A percentile compares a stretch with the other conserved stretches of the same genome.
Conservation (phyloP, 53 echinoderm and acorn worm genomes). For the Actinopyga echinites region DNA sequence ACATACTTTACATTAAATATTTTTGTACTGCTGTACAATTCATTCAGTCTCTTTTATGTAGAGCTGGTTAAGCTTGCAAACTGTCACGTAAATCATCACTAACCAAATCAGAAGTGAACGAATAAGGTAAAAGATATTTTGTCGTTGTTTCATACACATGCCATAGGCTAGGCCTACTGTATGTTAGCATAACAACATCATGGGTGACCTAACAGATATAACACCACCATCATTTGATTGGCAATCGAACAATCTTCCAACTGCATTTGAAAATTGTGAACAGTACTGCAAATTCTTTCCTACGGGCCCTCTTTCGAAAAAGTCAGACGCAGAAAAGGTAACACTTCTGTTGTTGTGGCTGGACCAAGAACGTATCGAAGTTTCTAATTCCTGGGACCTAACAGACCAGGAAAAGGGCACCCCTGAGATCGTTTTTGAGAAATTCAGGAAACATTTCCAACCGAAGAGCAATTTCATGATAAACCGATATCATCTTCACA, state of each 20-base stretch:
- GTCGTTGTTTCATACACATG: no score
- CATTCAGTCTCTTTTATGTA: neutral
- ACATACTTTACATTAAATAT: neutral
- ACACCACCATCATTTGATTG: constrained; percentile 56
- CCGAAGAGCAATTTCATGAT: constrained; percentile 63
- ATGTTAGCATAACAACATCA: neutral
- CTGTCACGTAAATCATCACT: neutral
- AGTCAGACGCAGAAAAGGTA: constrained; percentile 23
- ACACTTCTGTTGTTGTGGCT: constrained; percentile 53
- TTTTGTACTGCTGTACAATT: neutral
- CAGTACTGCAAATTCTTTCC: constrained; percentile 59
- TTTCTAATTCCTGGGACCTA: constrained; percentile 58
- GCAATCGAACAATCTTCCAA: constrained; percentile 37
- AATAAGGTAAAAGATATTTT: no score
- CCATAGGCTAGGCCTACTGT: no score
- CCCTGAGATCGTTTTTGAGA: constrained; percentile 42
- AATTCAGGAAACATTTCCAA: constrained; percentile 53
- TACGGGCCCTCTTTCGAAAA: constrained; percentile 60
- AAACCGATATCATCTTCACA: constrained; percentile 51
- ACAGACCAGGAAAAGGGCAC: constrained; percentile 37
- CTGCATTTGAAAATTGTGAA: constrained; percentile 52
- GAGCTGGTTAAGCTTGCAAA: neutral
- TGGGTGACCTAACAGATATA: constrained; percentile 60
- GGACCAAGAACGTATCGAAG: constrained; percentile 58
- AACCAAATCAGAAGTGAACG: no score